A percentile compares a stretch with the other conserved stretches of the same genome.
phyloP scores from a whole-genome alignment of 2,113 vertebrate genomes.

The Prietella phreatophila region DNA sequence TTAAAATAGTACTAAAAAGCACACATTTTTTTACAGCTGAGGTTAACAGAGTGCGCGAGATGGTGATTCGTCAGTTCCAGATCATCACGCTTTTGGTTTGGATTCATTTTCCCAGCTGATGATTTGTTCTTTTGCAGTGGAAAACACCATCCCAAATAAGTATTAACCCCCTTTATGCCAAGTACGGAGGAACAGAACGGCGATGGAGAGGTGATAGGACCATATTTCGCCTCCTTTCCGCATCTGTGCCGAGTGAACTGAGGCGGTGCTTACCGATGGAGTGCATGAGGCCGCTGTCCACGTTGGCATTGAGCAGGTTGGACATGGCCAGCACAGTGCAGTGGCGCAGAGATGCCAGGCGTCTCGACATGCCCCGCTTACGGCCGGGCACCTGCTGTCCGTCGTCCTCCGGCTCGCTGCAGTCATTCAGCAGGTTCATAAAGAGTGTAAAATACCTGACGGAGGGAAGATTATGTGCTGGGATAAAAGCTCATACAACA shows the following conservation, averaged over 20 bases:
- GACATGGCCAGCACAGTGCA: conserved; percentile 98
- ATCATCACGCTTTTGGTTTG: background rate
- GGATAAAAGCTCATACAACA: background rate
- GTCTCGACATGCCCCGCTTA: conserved; percentile 93
- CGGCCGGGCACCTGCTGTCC: conserved; percentile 84
- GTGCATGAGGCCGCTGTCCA: conserved; percentile 98
- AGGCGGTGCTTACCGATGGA: conserved; percentile 83
- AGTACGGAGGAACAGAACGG: background rate
- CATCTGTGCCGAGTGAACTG: background rate
- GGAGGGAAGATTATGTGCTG: background rate
- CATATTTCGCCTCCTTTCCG: background rate
- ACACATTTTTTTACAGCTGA: background rate
- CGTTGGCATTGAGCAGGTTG: conserved; percentile 96
- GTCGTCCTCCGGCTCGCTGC: conserved; percentile 95
- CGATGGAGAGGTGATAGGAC: background rate
- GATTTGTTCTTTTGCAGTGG: background rate
- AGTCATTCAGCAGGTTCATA: conserved; percentile 98
- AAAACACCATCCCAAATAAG: background rate
- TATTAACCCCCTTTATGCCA: too few species aligned
- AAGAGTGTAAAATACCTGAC: conserved; percentile 94
- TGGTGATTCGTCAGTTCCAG: background rate
- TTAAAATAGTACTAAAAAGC: too few species aligned
- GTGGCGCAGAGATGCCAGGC: conserved; percentile 90
- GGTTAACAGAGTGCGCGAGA: background rate
- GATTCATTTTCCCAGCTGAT: background rate